Conservation (phyloP, 2,113 vertebrate genomes). For the Otocyon megalotis region DNA sequence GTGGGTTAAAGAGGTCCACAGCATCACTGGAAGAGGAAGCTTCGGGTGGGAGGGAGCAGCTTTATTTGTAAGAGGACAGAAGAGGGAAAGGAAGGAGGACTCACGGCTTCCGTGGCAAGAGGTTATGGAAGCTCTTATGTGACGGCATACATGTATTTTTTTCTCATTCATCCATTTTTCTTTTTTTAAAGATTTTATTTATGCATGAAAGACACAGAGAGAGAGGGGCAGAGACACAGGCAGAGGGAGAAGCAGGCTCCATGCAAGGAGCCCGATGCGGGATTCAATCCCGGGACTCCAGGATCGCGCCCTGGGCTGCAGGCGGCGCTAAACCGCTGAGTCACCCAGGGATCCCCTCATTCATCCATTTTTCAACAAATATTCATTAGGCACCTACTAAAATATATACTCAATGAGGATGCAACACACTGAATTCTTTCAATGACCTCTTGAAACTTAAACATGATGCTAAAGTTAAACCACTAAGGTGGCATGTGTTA, state of each 20-base stretch:
- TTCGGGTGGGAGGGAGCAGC: rapidly evolving
- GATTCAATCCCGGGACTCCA: too few species aligned
- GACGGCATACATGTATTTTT: not conserved
- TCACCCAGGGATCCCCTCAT: too few species aligned
- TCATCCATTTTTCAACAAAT: not conserved
- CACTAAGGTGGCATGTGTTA: not conserved
- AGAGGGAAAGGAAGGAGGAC: rapidly evolving
- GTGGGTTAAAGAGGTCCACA: rapidly evolving
- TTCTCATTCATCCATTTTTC: not conserved
- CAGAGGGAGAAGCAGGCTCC: too few species aligned
- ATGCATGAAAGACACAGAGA: too few species aligned
- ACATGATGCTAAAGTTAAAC: not conserved
- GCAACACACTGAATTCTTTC: not conserved
- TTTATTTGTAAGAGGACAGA: not conserved
- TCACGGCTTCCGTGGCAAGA: too few species aligned
- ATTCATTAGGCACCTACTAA: not conserved
- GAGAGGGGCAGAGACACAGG: too few species aligned
- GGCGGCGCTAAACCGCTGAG: too few species aligned
- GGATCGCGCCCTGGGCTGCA: too few species aligned
- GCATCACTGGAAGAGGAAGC: not conserved
- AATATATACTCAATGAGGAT: not conserved
- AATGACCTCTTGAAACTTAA: not conserved
- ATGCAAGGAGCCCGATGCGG: too few species aligned
- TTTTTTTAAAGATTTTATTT: too few species aligned
- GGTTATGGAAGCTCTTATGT: not conserved